A percentile compares a stretch with the other conserved stretches of the same genome.
These are phyloP conservation scores for Amphiura filiformis DNA, from an alignment of 35 echinoderm and acorn worm genomes.

Conservation along the genomic window DNA sequence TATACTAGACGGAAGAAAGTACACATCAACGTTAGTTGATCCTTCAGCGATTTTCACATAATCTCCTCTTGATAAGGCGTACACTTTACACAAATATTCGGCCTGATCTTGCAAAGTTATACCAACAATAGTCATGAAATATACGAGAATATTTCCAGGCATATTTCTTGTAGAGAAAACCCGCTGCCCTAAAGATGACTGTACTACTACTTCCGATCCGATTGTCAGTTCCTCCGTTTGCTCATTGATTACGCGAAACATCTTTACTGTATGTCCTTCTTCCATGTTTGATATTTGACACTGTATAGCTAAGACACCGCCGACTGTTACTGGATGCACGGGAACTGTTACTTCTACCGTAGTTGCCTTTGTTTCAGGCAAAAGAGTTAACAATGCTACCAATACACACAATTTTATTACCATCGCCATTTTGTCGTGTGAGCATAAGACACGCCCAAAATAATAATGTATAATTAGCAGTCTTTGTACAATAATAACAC, in stretches of 20 bases:
- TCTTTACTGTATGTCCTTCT: neutral
- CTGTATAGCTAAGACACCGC: neutral
- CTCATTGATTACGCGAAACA: neutral
- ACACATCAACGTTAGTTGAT: neutral
- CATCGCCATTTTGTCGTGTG: too few relatives aligned
- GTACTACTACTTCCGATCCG: neutral
- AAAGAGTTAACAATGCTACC: too few relatives aligned
- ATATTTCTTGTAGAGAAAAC: neutral
- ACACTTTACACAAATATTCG: neutral
- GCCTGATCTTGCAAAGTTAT: neutral
- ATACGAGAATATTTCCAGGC: neutral
- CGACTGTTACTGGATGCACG: neutral
- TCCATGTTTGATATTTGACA: neutral
- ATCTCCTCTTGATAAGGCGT: neutral
- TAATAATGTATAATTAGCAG: too few relatives aligned
- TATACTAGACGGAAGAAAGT: neutral
- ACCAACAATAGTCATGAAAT: neutral
- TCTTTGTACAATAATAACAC: too few relatives aligned
- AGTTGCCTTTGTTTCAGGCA: too few relatives aligned
- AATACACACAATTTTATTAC: too few relatives aligned
- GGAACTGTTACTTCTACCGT: neutral
- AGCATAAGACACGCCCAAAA: too few relatives aligned
- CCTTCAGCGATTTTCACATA: neutral
- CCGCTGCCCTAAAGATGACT: neutral
- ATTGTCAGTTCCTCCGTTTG: neutral